Conservation (phyloP, 2,113 vertebrate genomes). For the Pituophis catenifer region DNA sequence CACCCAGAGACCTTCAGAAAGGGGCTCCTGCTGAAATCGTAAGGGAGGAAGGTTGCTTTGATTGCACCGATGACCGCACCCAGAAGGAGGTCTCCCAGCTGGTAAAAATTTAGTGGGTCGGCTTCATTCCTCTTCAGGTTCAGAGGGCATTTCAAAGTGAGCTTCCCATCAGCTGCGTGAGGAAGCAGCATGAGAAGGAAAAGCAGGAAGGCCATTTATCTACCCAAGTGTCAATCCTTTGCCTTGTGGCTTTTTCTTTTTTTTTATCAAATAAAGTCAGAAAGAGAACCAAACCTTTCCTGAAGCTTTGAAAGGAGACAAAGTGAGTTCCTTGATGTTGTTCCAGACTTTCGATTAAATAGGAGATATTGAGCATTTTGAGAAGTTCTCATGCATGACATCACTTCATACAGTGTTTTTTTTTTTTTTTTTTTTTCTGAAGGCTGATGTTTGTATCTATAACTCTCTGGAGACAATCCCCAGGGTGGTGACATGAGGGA, state of each 20-base stretch:
- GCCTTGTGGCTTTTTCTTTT: background rate
- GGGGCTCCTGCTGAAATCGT: background rate
- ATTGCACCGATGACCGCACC: background rate
- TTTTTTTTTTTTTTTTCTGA: background rate
- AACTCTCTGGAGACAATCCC: background rate
- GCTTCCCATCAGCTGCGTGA: background rate
- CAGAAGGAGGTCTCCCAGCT: background rate
- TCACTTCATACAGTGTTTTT: background rate
- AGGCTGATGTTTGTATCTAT: background rate
- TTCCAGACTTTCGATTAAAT: background rate
- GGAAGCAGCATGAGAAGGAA: background rate
- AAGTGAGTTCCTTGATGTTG: background rate
- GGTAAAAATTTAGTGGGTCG: background rate
- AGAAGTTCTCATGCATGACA: background rate
- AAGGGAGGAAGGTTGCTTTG: background rate
- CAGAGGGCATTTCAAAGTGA: background rate
- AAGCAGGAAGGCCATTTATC: background rate
- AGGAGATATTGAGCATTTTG: too few species aligned
- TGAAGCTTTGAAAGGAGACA: background rate
- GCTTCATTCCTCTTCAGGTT: background rate
- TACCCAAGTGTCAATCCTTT: background rate
- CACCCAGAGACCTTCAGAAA: background rate
- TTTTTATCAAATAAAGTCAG: background rate
- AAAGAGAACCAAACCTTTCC: background rate
- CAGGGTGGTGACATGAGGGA: background rate